Evolutionary conservation across 2,113 vertebrate genomes (phyloP), one percentile per base, ranked within the genome.

Genomic region (Cyphomyrus discorhynchus): DNA sequence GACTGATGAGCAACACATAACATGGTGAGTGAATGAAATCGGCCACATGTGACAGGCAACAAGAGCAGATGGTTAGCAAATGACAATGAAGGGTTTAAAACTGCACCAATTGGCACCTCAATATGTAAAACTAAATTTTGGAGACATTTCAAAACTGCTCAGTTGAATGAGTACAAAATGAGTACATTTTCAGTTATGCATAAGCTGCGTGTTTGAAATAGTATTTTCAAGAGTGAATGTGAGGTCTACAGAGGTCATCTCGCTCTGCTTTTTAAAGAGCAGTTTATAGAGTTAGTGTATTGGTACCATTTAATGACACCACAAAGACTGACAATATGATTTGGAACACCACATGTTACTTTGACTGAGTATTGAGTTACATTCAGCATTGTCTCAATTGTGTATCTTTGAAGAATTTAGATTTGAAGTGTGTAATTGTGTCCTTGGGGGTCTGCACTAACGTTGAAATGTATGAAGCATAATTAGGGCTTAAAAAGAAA

Each of bases 331-430:
- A 42, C 24, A 10, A 42, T 74, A n/a, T 24, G 3, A 85, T 45
- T 85, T 9, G 9, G 45, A 80, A 6, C 46, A 89, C 46, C 88
- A 45, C 31, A 35, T 89, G 74, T 89, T 84, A 62, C 62, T 74
- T 88, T 88, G 62, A n/a, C n/a, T 88, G 46, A 13, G 27, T 74
- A 74, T 77, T 62, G n/a, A 74, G 5, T 35, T 88, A 42, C 49
- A 89, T 83, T 83, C 1, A 31, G 82, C 84, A 70, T 42, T 87
- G 56, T 45, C n/a, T 45, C 21, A 62, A 9, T 58, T 58, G 56
- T 86, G 56, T 24, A 86, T 86, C 39, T 70, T 86, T 90, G 42
- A 85, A 50, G 82, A 86, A 35, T 86, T 90, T 86, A 35, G 82
- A 66, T 58, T 42, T 39, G 45, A 70, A 86, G 24, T 50, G 3